Evolutionary conservation across 2,113 vertebrate genomes (phyloP).

Genomic region (Ivindomyrus marchei): DNA sequence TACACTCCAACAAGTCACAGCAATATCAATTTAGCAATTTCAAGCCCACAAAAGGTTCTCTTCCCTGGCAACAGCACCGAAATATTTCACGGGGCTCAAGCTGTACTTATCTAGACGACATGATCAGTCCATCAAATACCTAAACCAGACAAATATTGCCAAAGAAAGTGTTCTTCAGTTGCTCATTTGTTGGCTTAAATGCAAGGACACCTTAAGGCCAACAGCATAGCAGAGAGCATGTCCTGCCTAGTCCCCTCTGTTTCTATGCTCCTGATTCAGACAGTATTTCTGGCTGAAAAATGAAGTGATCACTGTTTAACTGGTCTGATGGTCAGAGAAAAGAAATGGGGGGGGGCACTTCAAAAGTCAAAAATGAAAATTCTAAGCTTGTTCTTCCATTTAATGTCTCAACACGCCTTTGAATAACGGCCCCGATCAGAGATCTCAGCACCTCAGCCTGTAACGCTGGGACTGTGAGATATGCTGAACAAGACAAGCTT

Average conservation of each 20-base stretch:
- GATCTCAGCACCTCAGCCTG: not conserved
- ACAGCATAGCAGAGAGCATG: not conserved
- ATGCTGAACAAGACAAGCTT: not conserved
- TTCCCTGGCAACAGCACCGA: not conserved
- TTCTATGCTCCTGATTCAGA: not conserved
- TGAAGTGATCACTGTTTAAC: not conserved
- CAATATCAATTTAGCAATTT: not conserved
- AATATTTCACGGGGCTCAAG: not conserved
- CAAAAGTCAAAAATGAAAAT: not conserved
- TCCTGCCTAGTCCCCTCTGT: no score
- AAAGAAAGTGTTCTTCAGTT: not conserved
- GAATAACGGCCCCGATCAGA: not conserved
- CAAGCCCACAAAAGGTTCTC: not conserved
- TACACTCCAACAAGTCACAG: not conserved
- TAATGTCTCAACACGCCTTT: not conserved
- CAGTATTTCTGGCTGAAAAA: not conserved
- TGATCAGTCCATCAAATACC: not conserved
- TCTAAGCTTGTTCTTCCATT: not conserved
- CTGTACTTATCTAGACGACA: not conserved
- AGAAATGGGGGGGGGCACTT: not conserved
- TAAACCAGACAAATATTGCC: not conserved
- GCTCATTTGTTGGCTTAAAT: conserved; percentile 3
- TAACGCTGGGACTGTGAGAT: not conserved
- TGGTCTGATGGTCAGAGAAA: not conserved
- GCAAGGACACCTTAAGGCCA: not conserved